phyloP scores from a whole-genome alignment of 2,113 vertebrate species.

The Scytalopus superciliaris region DNA sequence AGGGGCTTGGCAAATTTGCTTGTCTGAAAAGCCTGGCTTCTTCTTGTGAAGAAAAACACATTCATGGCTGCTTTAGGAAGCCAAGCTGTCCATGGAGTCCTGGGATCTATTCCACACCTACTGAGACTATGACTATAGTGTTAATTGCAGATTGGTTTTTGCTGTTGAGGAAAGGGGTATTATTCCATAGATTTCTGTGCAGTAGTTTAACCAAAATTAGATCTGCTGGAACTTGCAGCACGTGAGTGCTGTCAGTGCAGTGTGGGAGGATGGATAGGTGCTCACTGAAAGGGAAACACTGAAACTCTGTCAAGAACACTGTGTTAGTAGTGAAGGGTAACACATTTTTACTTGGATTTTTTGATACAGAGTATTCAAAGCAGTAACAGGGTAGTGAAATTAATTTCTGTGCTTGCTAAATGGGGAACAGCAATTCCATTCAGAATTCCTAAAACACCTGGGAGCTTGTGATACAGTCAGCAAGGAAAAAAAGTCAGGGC shows the following conservation, averaged over 20 bases:
- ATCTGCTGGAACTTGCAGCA: neutral
- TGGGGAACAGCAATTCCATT: rapidly evolving
- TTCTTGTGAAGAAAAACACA: neutral
- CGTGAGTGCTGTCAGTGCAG: neutral
- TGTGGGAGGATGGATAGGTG: neutral
- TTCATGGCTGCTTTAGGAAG: neutral
- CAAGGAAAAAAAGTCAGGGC: neutral
- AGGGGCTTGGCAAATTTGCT: neutral
- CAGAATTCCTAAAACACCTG: neutral
- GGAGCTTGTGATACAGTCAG: neutral
- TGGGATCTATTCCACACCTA: neutral
- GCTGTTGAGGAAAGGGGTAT: neutral
- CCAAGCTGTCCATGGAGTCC: neutral
- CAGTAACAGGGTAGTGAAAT: neutral
- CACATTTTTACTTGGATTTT: neutral
- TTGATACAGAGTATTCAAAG: neutral
- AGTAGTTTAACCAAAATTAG: neutral
- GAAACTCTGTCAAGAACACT: neutral
- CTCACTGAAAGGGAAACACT: neutral
- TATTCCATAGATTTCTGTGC: neutral
- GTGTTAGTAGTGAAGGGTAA: neutral
- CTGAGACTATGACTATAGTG: neutral
- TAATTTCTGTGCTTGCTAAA: neutral
- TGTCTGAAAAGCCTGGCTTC: neutral
- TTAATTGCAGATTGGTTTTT: neutral